phyloP scores from a whole-genome alignment of 1,140 invertebrate genomes.

The Drosophila lacertosa region DNA sequence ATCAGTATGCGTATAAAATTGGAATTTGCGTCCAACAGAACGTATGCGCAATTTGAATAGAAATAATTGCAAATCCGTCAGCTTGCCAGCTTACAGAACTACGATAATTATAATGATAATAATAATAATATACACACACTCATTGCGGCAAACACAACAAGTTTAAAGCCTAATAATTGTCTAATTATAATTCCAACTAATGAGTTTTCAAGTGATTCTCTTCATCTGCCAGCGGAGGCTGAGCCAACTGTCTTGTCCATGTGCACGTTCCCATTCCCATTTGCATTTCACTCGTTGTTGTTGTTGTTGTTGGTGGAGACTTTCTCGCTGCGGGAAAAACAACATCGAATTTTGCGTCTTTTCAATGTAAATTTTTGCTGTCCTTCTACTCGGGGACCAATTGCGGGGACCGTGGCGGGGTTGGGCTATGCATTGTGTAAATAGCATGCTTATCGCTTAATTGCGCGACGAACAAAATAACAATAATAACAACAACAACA shows the following conservation, averaged over 20 bases:
- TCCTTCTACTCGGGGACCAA: neutral
- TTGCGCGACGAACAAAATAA: conserved; percentile 62
- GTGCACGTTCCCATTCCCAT: neutral
- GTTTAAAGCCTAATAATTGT: conserved; percentile 75
- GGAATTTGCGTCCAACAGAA: conserved; percentile 2
- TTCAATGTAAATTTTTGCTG: conserved; percentile 57
- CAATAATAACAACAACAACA: conserved; percentile 49
- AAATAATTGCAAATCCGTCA: conserved; percentile 22
- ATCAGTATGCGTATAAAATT: conserved; percentile 10
- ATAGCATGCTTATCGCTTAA: conserved; percentile 79
- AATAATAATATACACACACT: conserved; percentile 3
- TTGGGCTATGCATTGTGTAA: conserved; percentile 37
- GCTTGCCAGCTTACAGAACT: neutral
- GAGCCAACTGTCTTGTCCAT: conserved; percentile 5
- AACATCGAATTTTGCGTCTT: conserved; percentile 51
- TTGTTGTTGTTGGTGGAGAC: conserved; percentile 14
- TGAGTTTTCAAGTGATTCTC: conserved; percentile 79
- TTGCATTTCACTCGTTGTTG: neutral
- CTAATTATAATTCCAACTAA: conserved; percentile 77
- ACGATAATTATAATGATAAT: conserved; percentile 43
- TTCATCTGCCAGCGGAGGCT: conserved; percentile 41
- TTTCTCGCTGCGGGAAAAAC: conserved; percentile 5
- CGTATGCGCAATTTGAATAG: conserved; percentile 41
- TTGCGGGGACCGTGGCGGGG: neutral
- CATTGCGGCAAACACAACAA: conserved; percentile 32